Conservation (phyloP, 2,797 vertebrate genomes). For the Cryptoprocta ferox region DNA sequence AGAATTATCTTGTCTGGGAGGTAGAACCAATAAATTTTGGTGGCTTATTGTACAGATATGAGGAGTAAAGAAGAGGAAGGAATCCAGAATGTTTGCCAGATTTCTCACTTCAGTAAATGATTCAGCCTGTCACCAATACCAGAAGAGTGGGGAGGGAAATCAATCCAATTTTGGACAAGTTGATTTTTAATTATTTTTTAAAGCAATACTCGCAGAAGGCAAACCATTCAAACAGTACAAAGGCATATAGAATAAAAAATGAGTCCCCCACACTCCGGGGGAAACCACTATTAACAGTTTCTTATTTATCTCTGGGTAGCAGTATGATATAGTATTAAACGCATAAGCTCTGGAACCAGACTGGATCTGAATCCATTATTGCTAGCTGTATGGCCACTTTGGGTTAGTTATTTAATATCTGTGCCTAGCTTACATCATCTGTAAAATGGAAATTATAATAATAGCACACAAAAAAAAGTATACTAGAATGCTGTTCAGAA, state of each 20-base stretch:
- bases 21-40: not conserved
- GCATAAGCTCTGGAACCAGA: not conserved
- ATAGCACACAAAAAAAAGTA: not conserved
- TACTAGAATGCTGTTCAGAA: conserved; percentile 25
- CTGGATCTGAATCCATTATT: not conserved
- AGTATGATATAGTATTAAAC: not conserved
- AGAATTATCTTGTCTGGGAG: conserved; percentile 1
- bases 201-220: not conserved
- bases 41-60: not conserved
- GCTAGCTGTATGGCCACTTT: not conserved
- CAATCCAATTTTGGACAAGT: not conserved
- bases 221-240: conserved; percentile 13
- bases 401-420: not conserved
- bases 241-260: not conserved
- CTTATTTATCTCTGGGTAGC: not conserved
- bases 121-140: not conserved
- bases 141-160: not conserved
- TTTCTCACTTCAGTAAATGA: conserved; percentile 43
- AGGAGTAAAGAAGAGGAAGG: not conserved
- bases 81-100: not conserved
- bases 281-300: not conserved
- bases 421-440: not conserved
- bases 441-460: conserved; percentile 11
- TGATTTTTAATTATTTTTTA: conserved; percentile 27
- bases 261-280: not conserved